Base-by-base conservation (phyloP, 2,113 vertebrate species). In the Tursiops truncatus region DNA sequence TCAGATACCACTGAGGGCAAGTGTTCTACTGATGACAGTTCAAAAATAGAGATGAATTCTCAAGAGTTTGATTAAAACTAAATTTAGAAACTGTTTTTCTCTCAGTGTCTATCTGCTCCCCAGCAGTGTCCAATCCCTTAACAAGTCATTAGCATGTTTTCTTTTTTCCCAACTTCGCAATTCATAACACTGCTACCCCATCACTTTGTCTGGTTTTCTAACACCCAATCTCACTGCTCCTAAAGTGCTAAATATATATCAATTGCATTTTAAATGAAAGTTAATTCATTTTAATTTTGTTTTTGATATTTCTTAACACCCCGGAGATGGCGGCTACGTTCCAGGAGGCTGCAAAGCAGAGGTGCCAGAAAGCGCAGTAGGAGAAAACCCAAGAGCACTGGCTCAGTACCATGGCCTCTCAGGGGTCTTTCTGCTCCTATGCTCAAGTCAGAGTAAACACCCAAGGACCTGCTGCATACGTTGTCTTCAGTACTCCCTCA, bases 261-360 rank as follows among this genome's bases (percentile, higher is more conserved):
- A 93, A 91, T 81, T 93, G 53, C 85, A 91, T 95, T 97, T 94
- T 93, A 81, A 94, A 92, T 70, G 41, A 83, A 95, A 95, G 58
- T 23, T 44, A 71, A 90, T 94, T 70, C 58, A 95, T 89, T 96
- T 96, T 70, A 71, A 93, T 91, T 91, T 79, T 90, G 86, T 73
- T 95, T 93, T 33, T 31, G 41, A 41, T 89, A 80, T 65, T 90
- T 97, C 68, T 73, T 71, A 63, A 96, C 63, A 83, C 87, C 67
- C 79, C 80, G 82, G 47, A 90, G 82, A 50, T 83, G 79, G 77
- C 67, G 76, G 63, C 63, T 44, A 31, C 7, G 5, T 74, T 70
- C 74, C 80, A 86, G 73, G 28, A 96, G 12, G 86, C 47, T 94
- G 79, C 76, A 95, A 81, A 81, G 13, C 89, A 93, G 33, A 84